Percentiles rank a stretch among this genome's conserved stretches.
These are phyloP conservation scores for Meloidogyne chitwoodi DNA, from an alignment of 1,140 invertebrate genomes.

Conservation along the genomic window DNA sequence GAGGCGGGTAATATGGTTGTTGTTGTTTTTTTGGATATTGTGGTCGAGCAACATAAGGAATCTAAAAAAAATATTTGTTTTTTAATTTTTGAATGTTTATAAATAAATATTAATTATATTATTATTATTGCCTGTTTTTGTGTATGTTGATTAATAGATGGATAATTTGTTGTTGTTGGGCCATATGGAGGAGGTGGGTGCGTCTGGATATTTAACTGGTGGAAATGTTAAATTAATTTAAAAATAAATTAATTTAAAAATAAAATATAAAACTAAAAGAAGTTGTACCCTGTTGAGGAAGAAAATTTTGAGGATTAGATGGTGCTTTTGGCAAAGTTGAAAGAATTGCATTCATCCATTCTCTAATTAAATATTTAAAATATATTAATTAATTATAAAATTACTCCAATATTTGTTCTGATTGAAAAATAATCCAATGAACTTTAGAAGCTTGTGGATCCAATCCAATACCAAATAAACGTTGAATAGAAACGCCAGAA, in stretches of 20 bases:
- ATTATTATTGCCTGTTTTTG: constrained; percentile 4
- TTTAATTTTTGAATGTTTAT: too few relatives aligned
- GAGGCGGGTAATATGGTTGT: constrained; percentile 14
- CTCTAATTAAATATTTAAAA: constrained; percentile 18
- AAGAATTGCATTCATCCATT: constrained; percentile 50
- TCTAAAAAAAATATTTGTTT: too few relatives aligned
- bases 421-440: constrained; percentile 50
- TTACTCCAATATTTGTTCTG: constrained; percentile 46
- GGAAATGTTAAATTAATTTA: constrained; percentile 20
- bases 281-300: background rate
- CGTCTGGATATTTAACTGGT: constrained; percentile 34
- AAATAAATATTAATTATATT: too few relatives aligned
- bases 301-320: background rate
- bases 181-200: constrained; percentile 25
- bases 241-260: background rate
- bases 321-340: constrained; percentile 44
- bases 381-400: background rate
- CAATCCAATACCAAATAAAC: constrained; percentile 55
- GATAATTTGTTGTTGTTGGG: background rate
- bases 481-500: constrained; percentile 43
- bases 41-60: background rate
- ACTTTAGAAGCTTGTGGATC: constrained; percentile 52
- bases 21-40: constrained; percentile 11
- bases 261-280: background rate
- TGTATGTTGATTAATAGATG: background rate